Percentiles rank a stretch among this genome's conserved stretches.
phyloP scores from a whole-genome alignment of 2,113 vertebrate genomes.

The Rafetus swinhoei region DNA sequence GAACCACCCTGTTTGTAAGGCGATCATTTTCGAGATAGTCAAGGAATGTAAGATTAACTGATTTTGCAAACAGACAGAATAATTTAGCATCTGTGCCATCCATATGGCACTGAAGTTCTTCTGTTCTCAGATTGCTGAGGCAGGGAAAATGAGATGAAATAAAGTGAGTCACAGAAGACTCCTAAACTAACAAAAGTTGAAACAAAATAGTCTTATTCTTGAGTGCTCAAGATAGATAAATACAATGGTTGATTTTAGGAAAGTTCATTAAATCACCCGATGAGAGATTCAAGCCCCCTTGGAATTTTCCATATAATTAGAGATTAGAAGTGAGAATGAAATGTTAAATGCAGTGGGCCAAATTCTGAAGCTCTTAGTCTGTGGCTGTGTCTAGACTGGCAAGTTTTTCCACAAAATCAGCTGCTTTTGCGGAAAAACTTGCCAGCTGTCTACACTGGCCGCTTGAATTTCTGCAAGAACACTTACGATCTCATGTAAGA shows the following conservation, averaged over 20 bases:
- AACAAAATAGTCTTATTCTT: not conserved
- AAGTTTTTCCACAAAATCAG: too few species aligned
- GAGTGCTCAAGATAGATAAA: not conserved
- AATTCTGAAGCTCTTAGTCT: not conserved
- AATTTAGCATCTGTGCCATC: not conserved
- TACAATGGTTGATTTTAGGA: not conserved
- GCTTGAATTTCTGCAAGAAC: too few species aligned
- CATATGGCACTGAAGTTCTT: not conserved
- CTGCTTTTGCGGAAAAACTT: too few species aligned
- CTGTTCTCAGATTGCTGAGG: not conserved
- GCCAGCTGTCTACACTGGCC: too few species aligned
- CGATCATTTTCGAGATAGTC: slow-evolving; percentile 10
- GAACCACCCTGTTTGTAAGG: not conserved
- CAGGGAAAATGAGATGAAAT: not conserved
- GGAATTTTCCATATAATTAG: not conserved
- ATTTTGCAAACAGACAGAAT: not conserved
- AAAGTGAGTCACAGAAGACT: not conserved
- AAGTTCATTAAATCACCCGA: not conserved
- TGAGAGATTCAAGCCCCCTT: not conserved
- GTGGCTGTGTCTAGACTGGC: too few species aligned
- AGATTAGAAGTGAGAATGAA: not conserved
- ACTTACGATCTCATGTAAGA: too few species aligned
- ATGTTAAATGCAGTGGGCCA: not conserved
- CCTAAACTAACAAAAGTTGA: not conserved
- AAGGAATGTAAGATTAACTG: not conserved